Evolutionary conservation across 1,140 invertebrate species (phyloP).

Genomic region (Nasonia longicornis): DNA sequence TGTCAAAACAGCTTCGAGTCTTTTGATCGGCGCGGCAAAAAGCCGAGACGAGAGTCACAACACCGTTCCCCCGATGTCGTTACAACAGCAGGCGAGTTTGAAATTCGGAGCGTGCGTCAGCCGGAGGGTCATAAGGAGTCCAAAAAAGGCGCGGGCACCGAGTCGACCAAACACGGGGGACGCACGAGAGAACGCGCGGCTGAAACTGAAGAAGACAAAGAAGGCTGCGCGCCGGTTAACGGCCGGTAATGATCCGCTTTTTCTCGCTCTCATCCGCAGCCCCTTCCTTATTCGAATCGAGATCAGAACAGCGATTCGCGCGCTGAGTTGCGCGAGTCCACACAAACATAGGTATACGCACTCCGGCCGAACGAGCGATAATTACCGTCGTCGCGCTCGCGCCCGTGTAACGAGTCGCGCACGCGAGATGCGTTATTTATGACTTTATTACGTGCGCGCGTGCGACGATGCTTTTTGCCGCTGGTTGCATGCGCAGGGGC

Average conservation of each 20-base stretch:
- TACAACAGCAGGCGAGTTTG: not conserved
- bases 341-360: not conserved
- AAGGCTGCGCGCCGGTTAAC: not conserved
- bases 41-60: not conserved
- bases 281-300: not conserved
- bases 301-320: not conserved
- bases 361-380: conserved; percentile 19
- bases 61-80: not conserved
- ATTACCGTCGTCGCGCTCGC: conserved; percentile 22
- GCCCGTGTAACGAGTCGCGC: conserved; percentile 20
- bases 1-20: not conserved
- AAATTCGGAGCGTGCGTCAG: not conserved
- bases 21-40: not conserved
- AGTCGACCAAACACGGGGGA: not conserved
- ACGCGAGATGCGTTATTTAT: conserved; percentile 45
- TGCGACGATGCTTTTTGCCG: not conserved
- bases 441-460: conserved; percentile 39
- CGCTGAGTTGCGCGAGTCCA: not conserved
- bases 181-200: not conserved
- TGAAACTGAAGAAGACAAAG: conserved; percentile 1
- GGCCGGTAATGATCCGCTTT: conserved; percentile 5
- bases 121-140: not conserved
- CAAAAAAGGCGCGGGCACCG: conserved; percentile 3
- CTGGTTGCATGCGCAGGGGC: not conserved
- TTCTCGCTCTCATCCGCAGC: not conserved